A percentile compares a stretch with the other conserved stretches of the same genome.
These are phyloP conservation scores for Sternarchorhynchus goeldii DNA, from an alignment of 2,797 vertebrate genomes.

Conservation along the genomic window DNA sequence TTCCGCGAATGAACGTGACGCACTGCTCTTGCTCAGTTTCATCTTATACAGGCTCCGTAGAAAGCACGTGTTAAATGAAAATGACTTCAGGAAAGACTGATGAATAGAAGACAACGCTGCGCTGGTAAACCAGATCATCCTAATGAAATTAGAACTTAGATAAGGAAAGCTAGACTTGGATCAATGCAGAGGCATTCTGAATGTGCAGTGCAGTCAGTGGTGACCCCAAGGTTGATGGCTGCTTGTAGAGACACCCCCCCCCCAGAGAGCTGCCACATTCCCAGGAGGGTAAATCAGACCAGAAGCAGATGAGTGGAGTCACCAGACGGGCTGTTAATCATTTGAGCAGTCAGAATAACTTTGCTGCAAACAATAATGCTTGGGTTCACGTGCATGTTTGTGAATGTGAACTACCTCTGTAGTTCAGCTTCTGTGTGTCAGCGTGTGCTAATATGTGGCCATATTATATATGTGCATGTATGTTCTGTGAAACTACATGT, in stretches of 20 bases:
- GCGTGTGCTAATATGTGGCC: background rate
- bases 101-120: background rate
- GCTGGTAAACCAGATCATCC: too few species aligned
- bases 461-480: background rate
- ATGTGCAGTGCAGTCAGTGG: slow-evolving; percentile 21
- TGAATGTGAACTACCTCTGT: slow-evolving; percentile 20
- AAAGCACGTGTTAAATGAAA: slow-evolving; percentile 6
- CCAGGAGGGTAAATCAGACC: slow-evolving; percentile 65
- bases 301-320: slow-evolving; percentile 65
- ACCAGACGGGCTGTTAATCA: slow-evolving; percentile 57
- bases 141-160: too few species aligned
- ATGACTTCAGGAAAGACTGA: background rate
- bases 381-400: slow-evolving; percentile 6
- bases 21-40: background rate
- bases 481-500: slow-evolving; percentile 10
- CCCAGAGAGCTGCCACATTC: slow-evolving; percentile 64
- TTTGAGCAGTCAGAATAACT: slow-evolving; percentile 32
- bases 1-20: slow-evolving; percentile 14
- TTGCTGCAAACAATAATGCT: slow-evolving; percentile 20
- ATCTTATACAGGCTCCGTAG: slow-evolving; percentile 1
- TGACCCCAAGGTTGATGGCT: slow-evolving; percentile 27
- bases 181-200: slow-evolving; percentile 4
- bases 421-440: slow-evolving; percentile 1
- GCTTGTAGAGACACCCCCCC: slow-evolving; percentile 21
- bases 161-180: background rate